Evolutionary conservation across 2,888 invertebrate species (phyloP), one percentile per base, ranked within the genome.

Genomic region (Papilio protenor): DNA sequence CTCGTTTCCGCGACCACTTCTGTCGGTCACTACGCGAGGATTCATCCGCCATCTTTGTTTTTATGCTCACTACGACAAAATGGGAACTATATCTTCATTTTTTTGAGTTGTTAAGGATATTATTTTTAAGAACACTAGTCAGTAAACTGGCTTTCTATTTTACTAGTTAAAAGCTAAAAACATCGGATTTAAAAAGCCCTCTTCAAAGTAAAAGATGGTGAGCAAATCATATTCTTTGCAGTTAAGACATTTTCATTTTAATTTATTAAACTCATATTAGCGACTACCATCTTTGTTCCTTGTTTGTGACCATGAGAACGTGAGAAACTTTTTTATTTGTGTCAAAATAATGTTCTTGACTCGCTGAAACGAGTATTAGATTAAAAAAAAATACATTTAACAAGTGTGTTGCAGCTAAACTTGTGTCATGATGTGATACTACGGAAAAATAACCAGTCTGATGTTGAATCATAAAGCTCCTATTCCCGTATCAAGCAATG

Each of bases 391-490:
- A 14, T 23, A 55, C 75, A 73, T 72, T 73, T 69, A 77, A 77
- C 71, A 73, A 75, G 75, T 72, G 75, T 79, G 76, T 64, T 74
- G 77, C 73, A 76, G 73, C 73, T 76, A 71, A 74, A 70, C 57
- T 69, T 69, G 75, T 70, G 23, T 75, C 18, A 69, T 10, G 2
- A 16, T 45, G 18, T 12, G 47, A 55, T 47, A 18, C 73, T 61
- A 80, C 14, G 70, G 76, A 77, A 84, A 77, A 76, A 69, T 80
- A 59, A 83, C 82, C 81, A 77, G 81, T 83, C 77, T 71, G 16
- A 11, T 23, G 11, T 27, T 55, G 47, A 45, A 23, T 69, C 66
- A 61, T 82, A 85, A 85, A 79, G 83, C 80, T 79, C 79, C 85
- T 78, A 84, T 82, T 86, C 79, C 82, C 76, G 59, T 81, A 77